Base-by-base conservation (phyloP, 1,140 invertebrate species). In the Drosophila parabipectinata region DNA sequence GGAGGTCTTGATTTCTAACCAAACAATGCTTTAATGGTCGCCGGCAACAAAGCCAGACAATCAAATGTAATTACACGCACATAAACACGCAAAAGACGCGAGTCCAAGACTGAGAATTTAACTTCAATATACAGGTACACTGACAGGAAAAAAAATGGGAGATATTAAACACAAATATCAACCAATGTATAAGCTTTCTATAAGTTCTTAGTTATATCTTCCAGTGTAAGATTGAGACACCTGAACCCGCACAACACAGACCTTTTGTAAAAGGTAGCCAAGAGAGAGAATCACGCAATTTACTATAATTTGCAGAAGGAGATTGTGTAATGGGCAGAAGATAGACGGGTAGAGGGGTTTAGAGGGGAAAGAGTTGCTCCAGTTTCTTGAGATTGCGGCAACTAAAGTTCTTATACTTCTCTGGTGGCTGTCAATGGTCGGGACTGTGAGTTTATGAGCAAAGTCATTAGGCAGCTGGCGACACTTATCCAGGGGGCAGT, bases 21-120 rank as follows among this genome's bases (percentile, higher is more conserved):
- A 62, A 76, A 76, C 73, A 77, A 77, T 71, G 75, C 58, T 72
- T 79, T 83, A 80, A 73, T 77, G 77, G 78, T 60, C 44, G 72
- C 48, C 61, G 41, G n/a, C 41, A 37, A 56, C 60, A 59, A 77
- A 77, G 67, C 81, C 77, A 85, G 81, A 85, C 81, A 85, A 85
- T 87, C 82, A 87, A 88, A 87, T 67, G 82, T 87, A 87, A 87
- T 87, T 87, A 87, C 82, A 87, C 82, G 82, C 83, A 88, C 83
- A 87, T 87, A 88, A 87, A 87, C 81, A 85, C 81, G 81, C 82
- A 78, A 77, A 69, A 75, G 77, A 37, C 50, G 24, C 73, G 62
- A 69, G 75, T 67, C 58, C 52, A 32, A 57, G 47, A n/a, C 62
- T 56, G 52, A 50, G 67, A 64, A 34, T 34, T 44, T 14, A 50